Evolutionary conservation across 2,888 invertebrate species (phyloP).

Genomic region (Melipona bicolor): DNA sequence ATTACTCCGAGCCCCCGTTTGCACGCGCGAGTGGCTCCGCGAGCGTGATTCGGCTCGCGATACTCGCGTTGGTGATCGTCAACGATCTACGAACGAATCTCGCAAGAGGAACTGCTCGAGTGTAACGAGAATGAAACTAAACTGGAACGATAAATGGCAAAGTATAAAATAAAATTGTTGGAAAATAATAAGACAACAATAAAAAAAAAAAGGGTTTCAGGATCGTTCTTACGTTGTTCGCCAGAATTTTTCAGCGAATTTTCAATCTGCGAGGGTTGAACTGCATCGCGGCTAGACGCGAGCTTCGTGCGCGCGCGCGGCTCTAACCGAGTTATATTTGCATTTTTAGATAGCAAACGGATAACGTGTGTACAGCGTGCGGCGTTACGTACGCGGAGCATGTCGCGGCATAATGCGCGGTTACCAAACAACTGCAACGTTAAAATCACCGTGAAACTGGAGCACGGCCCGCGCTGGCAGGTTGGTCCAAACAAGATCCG

Average conservation of each 20-base stretch:
- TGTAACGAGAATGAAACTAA: too few species aligned
- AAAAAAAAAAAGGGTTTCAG: too few species aligned
- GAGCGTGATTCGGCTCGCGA: too few species aligned
- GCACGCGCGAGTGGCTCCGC: too few species aligned
- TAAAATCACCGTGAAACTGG: conserved; percentile 4
- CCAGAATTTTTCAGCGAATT: too few species aligned
- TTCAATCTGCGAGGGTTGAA: not conserved
- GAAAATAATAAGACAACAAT: too few species aligned
- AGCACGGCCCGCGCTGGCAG: not conserved
- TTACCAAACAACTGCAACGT: not conserved
- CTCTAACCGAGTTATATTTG: conserved; percentile 5
- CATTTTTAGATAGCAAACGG: conserved; percentile 21
- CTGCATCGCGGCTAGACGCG: not conserved
- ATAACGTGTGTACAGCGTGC: not conserved
- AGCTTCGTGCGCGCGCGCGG: conserved; percentile 4
- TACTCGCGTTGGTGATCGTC: too few species aligned
- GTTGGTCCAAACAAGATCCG: conserved; percentile 1
- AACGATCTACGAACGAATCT: too few species aligned
- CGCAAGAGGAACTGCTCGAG: too few species aligned
- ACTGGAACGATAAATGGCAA: too few species aligned
- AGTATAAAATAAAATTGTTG: too few species aligned
- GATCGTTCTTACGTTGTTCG: too few species aligned
- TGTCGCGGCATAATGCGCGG: not conserved
- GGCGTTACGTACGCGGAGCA: not conserved
- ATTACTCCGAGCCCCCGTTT: conserved; percentile 26